Percentiles rank a stretch among this genome's conserved stretches.
phyloP scores from a whole-genome alignment of 1,140 invertebrate species.

The Caenorhabditis brenneri region DNA sequence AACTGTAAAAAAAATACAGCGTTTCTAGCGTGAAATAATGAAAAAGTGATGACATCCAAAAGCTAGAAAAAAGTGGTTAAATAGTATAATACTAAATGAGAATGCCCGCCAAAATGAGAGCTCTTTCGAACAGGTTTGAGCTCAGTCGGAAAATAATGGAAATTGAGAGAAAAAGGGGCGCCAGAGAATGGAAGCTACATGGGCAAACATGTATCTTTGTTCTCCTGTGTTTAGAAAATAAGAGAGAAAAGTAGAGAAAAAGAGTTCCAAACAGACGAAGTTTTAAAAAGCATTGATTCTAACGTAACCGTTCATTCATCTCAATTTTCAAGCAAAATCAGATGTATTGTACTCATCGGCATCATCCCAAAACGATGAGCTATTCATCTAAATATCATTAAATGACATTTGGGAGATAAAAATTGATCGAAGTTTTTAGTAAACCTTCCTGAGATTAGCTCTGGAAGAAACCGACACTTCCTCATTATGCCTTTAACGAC shows the following conservation, averaged over 20 bases:
- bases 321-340: too few species aligned
- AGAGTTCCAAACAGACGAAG: not conserved
- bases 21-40: not conserved
- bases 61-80: not conserved
- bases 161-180: not conserved
- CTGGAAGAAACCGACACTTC: too few species aligned
- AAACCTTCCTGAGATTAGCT: too few species aligned
- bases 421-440: too few species aligned
- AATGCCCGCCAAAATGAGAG: not conserved
- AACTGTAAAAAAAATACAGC: not conserved
- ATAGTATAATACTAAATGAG: not conserved
- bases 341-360: too few species aligned
- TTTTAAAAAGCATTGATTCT: not conserved
- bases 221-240: conserved; percentile 7
- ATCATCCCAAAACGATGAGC: too few species aligned
- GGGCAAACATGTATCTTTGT: conserved; percentile 37
- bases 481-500: too few species aligned
- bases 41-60: not conserved
- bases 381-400: too few species aligned
- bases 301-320: too few species aligned
- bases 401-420: too few species aligned
- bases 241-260: not conserved
- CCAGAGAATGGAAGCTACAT: not conserved
- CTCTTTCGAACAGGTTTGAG: not conserved
- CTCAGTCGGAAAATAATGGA: not conserved